Evolutionary conservation across 2,888 invertebrate genomes (phyloP).

Genomic region (Onthophagus sagittarius): DNA sequence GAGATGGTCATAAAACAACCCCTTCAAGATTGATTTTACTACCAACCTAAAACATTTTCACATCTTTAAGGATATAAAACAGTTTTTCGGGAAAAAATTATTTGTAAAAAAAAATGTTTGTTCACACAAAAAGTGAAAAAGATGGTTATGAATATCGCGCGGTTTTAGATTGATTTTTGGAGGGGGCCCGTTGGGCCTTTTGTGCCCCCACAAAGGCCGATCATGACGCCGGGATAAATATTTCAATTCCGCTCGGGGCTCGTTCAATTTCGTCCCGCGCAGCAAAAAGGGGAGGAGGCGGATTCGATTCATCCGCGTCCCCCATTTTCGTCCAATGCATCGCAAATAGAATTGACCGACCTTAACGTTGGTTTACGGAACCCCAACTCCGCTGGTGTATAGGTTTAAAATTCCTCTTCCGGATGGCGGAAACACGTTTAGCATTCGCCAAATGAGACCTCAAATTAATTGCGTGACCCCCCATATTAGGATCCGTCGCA

Average conservation of each 20-base stretch:
- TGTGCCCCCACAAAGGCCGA: not conserved
- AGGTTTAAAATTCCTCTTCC: not conserved
- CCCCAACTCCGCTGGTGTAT: not conserved
- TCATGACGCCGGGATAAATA: not conserved
- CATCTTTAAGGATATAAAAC: not conserved
- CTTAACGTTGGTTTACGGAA: not conserved
- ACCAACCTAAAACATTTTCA: not conserved
- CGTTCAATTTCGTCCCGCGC: not conserved
- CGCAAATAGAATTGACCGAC: not conserved
- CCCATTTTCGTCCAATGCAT: not conserved
- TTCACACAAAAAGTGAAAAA: not conserved
- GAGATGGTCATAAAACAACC: not conserved
- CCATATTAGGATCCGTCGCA: not conserved
- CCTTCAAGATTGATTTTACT: not conserved
- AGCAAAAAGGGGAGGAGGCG: not conserved
- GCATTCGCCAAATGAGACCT: not conserved
- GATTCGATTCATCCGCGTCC: not conserved
- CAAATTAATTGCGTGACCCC: not conserved
- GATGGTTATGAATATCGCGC: not conserved
- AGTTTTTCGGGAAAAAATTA: too few species aligned
- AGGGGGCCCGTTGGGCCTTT: not conserved
- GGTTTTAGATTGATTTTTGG: not conserved
- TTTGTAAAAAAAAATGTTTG: not conserved
- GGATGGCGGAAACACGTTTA: not conserved
- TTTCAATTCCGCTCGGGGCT: not conserved